Conservation (phyloP, 2,888 invertebrate genomes). For the Acronicta aceris region DNA sequence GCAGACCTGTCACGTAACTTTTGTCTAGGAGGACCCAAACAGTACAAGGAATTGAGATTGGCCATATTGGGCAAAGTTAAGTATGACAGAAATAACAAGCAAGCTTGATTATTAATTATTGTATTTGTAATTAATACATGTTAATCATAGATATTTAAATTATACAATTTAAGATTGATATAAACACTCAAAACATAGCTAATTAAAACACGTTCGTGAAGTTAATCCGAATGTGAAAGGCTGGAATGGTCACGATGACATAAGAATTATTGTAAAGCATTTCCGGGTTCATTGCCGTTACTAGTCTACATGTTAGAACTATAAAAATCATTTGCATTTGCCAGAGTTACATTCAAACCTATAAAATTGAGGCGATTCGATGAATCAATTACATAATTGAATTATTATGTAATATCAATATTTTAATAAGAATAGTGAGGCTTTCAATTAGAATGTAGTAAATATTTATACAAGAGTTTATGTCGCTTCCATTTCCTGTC, state of each 20-base stretch:
- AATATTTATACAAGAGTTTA: constrained; percentile 28
- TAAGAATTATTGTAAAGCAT: background rate
- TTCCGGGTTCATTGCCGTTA: background rate
- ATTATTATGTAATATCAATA: constrained; percentile 10
- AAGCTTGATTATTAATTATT: no score
- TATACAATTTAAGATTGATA: no score
- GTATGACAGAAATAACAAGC: no score
- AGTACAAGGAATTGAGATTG: no score
- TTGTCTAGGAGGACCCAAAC: no score
- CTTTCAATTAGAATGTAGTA: constrained; percentile 18
- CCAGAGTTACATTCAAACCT: constrained; percentile 4
- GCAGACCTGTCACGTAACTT: no score
- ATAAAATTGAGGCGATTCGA: constrained; percentile 17
- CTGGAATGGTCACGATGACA: background rate
- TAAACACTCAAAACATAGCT: no score
- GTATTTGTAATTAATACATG: no score
- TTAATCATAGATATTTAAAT: no score
- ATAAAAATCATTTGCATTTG: constrained; percentile 26
- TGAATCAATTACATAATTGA: constrained; percentile 31
- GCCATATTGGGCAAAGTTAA: no score
- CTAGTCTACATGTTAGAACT: background rate
- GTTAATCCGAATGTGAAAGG: background rate
- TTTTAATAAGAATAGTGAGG: constrained; percentile 17
- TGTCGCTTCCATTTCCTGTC: constrained; percentile 24
- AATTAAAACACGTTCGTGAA: background rate